Evolutionary conservation across 2,888 invertebrate genomes (phyloP).

Genomic region (Rhimphoctona megacephalus): DNA sequence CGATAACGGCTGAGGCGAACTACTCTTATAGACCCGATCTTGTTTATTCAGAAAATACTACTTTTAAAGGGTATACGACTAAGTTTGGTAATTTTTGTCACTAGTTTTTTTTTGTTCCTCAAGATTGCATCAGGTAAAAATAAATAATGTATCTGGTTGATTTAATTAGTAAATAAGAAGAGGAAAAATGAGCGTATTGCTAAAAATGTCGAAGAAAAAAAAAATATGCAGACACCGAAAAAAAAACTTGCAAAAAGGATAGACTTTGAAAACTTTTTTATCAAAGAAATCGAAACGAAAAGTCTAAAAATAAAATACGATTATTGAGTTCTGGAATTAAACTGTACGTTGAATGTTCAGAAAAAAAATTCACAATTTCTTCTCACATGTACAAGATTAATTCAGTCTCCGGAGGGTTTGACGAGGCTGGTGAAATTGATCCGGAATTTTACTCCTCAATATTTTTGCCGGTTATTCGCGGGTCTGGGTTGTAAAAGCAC

Average conservation of each 20-base stretch:
- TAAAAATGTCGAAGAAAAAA: too few species aligned
- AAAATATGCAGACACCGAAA: background rate
- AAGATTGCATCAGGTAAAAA: too few species aligned
- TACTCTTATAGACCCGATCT: too few species aligned
- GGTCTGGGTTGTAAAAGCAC: background rate
- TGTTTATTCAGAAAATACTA: too few species aligned
- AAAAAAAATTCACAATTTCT: background rate
- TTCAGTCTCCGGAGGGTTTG: constrained; percentile 47
- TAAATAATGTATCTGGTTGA: too few species aligned
- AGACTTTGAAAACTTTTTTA: background rate
- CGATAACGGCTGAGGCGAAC: too few species aligned
- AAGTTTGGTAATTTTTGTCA: too few species aligned
- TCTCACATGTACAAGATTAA: background rate
- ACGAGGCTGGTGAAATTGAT: constrained; percentile 59
- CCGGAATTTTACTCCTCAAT: constrained; percentile 18
- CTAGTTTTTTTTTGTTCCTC: too few species aligned
- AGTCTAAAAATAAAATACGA: background rate
- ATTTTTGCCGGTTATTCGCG: background rate
- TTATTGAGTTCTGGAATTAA: background rate
- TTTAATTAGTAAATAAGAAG: too few species aligned
- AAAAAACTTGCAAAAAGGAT: background rate
- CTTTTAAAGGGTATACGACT: too few species aligned
- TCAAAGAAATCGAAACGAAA: background rate
- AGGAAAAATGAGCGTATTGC: too few species aligned
- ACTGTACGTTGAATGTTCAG: background rate